A percentile compares a stretch with the other conserved stretches of the same genome.
Conservation (phyloP, 2,888 invertebrate species). For the Dimorphilus gyrociliatus region DNA sequence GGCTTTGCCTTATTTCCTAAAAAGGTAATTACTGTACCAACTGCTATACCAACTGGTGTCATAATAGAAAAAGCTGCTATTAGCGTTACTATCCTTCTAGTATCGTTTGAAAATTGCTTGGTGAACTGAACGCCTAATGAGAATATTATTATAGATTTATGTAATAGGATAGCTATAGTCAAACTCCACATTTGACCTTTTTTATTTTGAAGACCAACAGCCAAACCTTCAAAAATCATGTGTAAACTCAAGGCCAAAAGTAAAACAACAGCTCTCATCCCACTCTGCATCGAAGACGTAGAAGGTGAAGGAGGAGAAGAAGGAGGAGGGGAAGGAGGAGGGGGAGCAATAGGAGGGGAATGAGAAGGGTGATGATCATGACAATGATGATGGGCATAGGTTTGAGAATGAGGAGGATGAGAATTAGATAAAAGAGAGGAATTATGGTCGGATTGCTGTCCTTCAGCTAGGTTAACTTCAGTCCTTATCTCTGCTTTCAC, state of each 20-base stretch:
- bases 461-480: too few relatives aligned
- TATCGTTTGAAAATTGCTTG: constrained; percentile 2
- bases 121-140: constrained; percentile 38
- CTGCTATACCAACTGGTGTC: constrained; percentile 6
- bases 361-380: too few relatives aligned
- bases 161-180: constrained; percentile 38
- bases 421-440: too few relatives aligned
- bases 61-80: constrained; percentile 7
- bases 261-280: constrained; percentile 16
- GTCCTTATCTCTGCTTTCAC: too few relatives aligned
- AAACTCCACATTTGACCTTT: constrained; percentile 24
- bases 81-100: constrained; percentile 26
- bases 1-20: too few relatives aligned
- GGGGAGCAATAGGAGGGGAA: too few relatives aligned
- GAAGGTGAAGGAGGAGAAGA: too few relatives aligned
- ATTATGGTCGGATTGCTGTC: too few relatives aligned
- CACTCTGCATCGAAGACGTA: too few relatives aligned
- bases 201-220: constrained; percentile 31
- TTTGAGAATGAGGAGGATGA: too few relatives aligned
- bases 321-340: too few relatives aligned
- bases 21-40: constrained; percentile 5
- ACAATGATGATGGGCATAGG: too few relatives aligned
- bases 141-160: constrained; percentile 43
- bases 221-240: constrained; percentile 43
- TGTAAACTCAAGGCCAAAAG: constrained; percentile 24